Conservation (phyloP, 2,113 vertebrate genomes). For the Motacilla tschutschensis region DNA sequence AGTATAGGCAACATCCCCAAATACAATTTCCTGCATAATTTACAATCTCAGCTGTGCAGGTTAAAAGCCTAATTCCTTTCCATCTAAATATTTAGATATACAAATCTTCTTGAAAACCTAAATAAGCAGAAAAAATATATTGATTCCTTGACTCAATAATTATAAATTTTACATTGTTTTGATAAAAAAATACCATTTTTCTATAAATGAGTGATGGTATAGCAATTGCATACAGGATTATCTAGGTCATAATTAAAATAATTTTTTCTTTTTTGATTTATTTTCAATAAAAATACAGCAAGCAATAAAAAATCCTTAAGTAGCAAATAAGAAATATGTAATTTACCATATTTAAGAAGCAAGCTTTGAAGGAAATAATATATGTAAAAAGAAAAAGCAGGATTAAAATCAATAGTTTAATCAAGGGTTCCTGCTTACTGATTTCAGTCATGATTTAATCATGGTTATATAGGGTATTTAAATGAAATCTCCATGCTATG, state of each 20-base stretch:
- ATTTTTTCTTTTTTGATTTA: background rate
- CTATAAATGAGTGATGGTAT: background rate
- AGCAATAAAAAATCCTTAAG: background rate
- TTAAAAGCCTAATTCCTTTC: background rate
- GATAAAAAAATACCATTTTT: background rate
- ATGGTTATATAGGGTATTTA: constrained; percentile 12
- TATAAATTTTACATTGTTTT: background rate
- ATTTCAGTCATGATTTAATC: constrained; percentile 29
- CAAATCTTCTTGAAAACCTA: background rate
- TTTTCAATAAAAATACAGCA: background rate
- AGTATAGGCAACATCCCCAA: background rate
- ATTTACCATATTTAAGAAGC: background rate
- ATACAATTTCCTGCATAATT: background rate
- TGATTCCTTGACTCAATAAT: background rate
- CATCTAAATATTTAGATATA: background rate
- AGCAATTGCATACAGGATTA: background rate
- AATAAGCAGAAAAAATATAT: background rate
- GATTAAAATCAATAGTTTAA: constrained; percentile 33
- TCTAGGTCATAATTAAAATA: background rate
- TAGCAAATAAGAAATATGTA: background rate
- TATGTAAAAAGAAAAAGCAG: background rate
- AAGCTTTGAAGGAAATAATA: constrained; percentile 2
- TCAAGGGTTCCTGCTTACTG: background rate
- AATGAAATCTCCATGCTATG: background rate
- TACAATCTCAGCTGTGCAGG: background rate